Percentiles rank a stretch among this genome's conserved stretches.
Evolutionary conservation across 2,113 vertebrate genomes (phyloP).

Genomic region (Eulacestoma nigropectus): DNA sequence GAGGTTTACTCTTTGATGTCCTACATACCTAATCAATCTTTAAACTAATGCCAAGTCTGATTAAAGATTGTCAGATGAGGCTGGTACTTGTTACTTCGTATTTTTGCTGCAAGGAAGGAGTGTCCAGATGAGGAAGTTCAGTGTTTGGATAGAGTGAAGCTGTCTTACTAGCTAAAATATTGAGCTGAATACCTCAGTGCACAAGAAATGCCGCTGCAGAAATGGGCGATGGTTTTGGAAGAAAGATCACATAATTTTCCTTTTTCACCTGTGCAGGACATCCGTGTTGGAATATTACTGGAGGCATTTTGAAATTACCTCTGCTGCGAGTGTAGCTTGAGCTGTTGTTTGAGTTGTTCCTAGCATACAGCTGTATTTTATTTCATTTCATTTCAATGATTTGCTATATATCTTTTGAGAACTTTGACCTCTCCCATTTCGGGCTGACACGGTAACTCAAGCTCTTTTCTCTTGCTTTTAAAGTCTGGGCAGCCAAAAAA

Average conservation of each 20-base stretch:
- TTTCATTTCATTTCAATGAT: background rate
- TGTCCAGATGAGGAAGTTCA: background rate
- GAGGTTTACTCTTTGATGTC: slow-evolving; percentile 32
- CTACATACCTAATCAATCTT: slow-evolving; percentile 38
- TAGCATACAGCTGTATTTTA: background rate
- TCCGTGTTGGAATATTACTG: background rate
- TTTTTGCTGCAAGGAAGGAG: slow-evolving; percentile 2
- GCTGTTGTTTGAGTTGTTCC: background rate
- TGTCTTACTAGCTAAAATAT: background rate
- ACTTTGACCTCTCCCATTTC: background rate
- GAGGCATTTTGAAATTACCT: background rate
- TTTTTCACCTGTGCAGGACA: background rate
- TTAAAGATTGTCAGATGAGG: slow-evolving; percentile 24
- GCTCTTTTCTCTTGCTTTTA: slow-evolving; percentile 6
- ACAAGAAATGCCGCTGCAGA: background rate
- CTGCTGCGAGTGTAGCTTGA: background rate
- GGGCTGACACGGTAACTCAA: background rate
- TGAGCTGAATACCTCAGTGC: background rate
- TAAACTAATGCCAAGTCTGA: slow-evolving; percentile 24
- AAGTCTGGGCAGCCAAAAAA: slow-evolving; percentile 27
- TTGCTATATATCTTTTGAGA: background rate
- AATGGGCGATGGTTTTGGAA: background rate
- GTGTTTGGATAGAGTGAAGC: background rate
- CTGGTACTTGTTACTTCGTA: background rate
- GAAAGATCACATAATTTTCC: background rate